phyloP scores from a whole-genome alignment of 2,113 vertebrate genomes.

The Galemys pyrenaicus region DNA sequence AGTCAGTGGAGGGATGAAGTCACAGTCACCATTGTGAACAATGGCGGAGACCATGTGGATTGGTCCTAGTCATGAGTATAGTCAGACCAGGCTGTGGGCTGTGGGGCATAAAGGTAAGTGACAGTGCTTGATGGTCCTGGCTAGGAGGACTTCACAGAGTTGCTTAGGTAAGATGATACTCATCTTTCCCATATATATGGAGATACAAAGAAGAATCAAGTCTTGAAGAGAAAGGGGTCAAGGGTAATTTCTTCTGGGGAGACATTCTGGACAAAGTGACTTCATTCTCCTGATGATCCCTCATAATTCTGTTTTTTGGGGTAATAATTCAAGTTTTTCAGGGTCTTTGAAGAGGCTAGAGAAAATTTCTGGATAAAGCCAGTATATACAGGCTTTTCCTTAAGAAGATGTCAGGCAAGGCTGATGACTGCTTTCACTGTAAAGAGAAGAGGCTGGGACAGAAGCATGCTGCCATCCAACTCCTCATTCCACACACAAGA shows the following conservation, averaged over 20 bases:
- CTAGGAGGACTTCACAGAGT: fast-evolving
- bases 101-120: neutral
- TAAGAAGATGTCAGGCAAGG: neutral
- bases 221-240: neutral
- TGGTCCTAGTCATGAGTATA: constrained; percentile 80
- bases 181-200: neutral
- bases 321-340: neutral
- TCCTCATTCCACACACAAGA: neutral
- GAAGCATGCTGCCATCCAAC: neutral
- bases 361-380: constrained; percentile 45
- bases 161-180: constrained; percentile 76
- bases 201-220: neutral
- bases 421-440: neutral
- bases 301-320: neutral
- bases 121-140: neutral
- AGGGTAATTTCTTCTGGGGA: fast-evolving
- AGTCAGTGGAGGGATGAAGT: constrained; percentile 83
- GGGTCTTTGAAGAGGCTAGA: constrained; percentile 49
- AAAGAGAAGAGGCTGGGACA: neutral
- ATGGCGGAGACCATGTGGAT: constrained; percentile 82
- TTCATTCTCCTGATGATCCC: neutral
- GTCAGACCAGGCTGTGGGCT: constrained; percentile 87
- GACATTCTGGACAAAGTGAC: neutral
- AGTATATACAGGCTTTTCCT: constrained; percentile 15
- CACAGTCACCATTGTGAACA: constrained; percentile 82